Evolutionary conservation across 2,113 vertebrate species (phyloP).

Genomic region (Centropristis striata): DNA sequence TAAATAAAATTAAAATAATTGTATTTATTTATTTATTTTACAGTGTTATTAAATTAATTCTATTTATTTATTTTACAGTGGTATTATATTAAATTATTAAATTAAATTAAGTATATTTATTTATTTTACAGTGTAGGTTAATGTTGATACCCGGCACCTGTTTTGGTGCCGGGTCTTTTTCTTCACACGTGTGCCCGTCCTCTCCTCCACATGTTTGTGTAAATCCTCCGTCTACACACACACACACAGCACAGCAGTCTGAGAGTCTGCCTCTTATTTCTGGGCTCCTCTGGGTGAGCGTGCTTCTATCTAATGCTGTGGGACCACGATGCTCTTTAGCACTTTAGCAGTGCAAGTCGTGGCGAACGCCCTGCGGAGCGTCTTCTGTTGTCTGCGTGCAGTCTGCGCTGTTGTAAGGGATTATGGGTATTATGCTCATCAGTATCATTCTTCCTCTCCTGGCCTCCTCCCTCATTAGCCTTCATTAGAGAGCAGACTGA

Average conservation of each 20-base stretch:
- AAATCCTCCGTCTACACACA: slow-evolving; percentile 22
- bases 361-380: slow-evolving; percentile 16
- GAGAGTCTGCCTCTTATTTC: slow-evolving; percentile 11
- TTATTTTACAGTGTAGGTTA: too few relatives aligned
- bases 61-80: too few relatives aligned
- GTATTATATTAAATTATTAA: too few relatives aligned
- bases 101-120: too few relatives aligned
- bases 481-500: slow-evolving; percentile 64
- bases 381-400: slow-evolving; percentile 13
- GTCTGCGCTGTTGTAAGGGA: slow-evolving; percentile 51
- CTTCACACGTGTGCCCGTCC: too few relatives aligned
- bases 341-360: slow-evolving; percentile 2
- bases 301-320: not conserved
- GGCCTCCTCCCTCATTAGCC: slow-evolving; percentile 37
- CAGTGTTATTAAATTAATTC: too few relatives aligned
- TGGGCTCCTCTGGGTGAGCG: slow-evolving; percentile 2
- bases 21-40: too few relatives aligned
- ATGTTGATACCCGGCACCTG: too few relatives aligned
- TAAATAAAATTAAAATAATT: too few relatives aligned
- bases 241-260: too few relatives aligned
- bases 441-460: slow-evolving; percentile 40
- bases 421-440: slow-evolving; percentile 63
- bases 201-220: too few relatives aligned
- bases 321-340: slow-evolving; percentile 30
- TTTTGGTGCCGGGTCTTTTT: too few relatives aligned